These are phyloP conservation scores for Ditylenchus dipsaci DNA, from an alignment of 1,140 invertebrate genomes.

Conservation along the genomic window DNA sequence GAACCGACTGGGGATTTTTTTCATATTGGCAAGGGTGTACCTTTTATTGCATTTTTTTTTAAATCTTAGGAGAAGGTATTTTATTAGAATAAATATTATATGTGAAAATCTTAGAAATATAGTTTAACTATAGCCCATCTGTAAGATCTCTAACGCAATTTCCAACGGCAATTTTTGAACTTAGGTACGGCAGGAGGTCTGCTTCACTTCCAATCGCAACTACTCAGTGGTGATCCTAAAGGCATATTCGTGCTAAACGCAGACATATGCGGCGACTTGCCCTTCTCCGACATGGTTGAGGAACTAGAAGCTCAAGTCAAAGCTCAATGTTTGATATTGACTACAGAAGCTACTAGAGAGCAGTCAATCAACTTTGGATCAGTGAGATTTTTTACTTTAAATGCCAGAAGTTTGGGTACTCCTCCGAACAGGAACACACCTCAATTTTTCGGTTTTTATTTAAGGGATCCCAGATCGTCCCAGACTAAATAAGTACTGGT, in stretches of 20 bases:
- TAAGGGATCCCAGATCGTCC: too few relatives aligned
- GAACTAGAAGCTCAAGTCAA: slow-evolving; percentile 67
- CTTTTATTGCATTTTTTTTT: too few relatives aligned
- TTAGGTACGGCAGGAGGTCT: slow-evolving; percentile 81
- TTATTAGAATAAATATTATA: too few relatives aligned
- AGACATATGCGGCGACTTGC: slow-evolving; percentile 95
- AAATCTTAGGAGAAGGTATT: not conserved
- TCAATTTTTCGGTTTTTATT: slow-evolving; percentile 1
- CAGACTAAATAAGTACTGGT: too few relatives aligned
- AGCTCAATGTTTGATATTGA: slow-evolving; percentile 46
- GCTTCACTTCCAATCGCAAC: slow-evolving; percentile 76
- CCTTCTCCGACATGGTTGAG: slow-evolving; percentile 75
- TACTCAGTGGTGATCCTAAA: slow-evolving; percentile 73
- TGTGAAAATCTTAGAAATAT: not conserved
- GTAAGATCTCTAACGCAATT: too few relatives aligned
- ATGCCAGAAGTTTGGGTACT: not conserved
- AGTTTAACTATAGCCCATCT: too few relatives aligned
- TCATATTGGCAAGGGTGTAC: too few relatives aligned
- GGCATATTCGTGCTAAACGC: slow-evolving; percentile 93
- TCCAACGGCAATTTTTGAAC: slow-evolving; percentile 66
- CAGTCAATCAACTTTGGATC: slow-evolving; percentile 51
- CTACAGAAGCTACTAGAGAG: slow-evolving; percentile 55
- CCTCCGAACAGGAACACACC: not conserved
- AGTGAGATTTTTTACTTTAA: slow-evolving; percentile 21
- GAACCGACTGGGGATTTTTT: too few relatives aligned